phyloP scores from a whole-genome alignment of 2,797 vertebrate genomes.

The Silurus aristotelis region DNA sequence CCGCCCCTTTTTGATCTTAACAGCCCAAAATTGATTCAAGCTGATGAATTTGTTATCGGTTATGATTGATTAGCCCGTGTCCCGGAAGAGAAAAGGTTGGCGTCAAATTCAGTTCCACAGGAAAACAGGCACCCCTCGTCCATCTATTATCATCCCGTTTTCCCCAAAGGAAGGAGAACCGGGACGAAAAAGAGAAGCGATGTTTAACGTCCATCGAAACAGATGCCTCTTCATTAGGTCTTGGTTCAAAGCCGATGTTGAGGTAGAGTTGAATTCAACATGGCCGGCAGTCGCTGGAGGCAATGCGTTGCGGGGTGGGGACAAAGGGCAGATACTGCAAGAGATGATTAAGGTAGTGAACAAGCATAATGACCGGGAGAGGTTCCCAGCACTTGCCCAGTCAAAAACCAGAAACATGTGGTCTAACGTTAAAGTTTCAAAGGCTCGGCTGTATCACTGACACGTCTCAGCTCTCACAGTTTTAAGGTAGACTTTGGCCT shows the following conservation, averaged over 20 bases:
- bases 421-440: slow-evolving; percentile 69
- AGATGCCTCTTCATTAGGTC: slow-evolving; percentile 65
- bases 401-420: slow-evolving; percentile 74
- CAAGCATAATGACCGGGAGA: slow-evolving; percentile 76
- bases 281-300: slow-evolving; percentile 55
- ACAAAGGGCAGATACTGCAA: slow-evolving; percentile 76
- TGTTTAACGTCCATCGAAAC: slow-evolving; percentile 70
- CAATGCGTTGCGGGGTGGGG: slow-evolving; percentile 55
- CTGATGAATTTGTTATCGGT: slow-evolving; percentile 95
- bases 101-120: slow-evolving; percentile 70
- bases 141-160: slow-evolving; percentile 64
- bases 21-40: slow-evolving; percentile 98
- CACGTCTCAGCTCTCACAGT: slow-evolving; percentile 55
- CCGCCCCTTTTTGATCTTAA: slow-evolving; percentile 91
- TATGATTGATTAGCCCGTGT: slow-evolving; percentile 88
- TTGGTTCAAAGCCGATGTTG: slow-evolving; percentile 57
- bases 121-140: slow-evolving; percentile 57
- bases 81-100: slow-evolving; percentile 78
- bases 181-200: slow-evolving; percentile 67
- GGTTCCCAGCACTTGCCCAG: slow-evolving; percentile 68
- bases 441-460: slow-evolving; percentile 62
- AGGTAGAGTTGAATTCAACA: slow-evolving; percentile 41
- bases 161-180: slow-evolving; percentile 57
- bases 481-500: slow-evolving; percentile 52
- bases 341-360: slow-evolving; percentile 81